phyloP scores from a whole-genome alignment of 2,888 invertebrate genomes.

The Tiliacea aurago region DNA sequence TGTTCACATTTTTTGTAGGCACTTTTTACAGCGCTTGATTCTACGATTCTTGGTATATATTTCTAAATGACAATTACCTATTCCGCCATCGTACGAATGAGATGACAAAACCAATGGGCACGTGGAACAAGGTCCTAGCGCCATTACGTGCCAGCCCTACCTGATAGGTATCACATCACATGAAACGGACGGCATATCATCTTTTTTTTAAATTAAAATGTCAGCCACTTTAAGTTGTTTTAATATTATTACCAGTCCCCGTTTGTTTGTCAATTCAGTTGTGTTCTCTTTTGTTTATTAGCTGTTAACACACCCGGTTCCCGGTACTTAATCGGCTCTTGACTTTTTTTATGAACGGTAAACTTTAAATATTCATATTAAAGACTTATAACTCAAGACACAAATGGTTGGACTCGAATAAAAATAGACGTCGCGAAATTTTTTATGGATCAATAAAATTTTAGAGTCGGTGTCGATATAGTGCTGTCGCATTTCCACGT shows the following conservation, averaged over 20 bases:
- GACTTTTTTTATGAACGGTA: conserved; percentile 64
- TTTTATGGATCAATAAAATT: conserved; percentile 56
- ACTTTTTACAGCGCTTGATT: neutral
- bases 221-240: conserved; percentile 80
- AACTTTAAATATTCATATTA: conserved; percentile 49
- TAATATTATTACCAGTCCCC: conserved; percentile 82
- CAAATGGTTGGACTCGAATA: conserved; percentile 12
- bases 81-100: conserved; percentile 55
- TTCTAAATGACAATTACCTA: conserved; percentile 39
- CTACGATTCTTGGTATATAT: neutral
- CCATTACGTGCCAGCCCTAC: conserved; percentile 69
- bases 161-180: conserved; percentile 70
- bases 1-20: neutral
- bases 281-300: conserved; percentile 79
- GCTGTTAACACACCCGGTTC: conserved; percentile 64
- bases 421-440: conserved; percentile 47
- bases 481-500: conserved; percentile 16
- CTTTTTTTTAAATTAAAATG: conserved; percentile 86
- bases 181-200: conserved; percentile 75
- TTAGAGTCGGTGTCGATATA: conserved; percentile 28
- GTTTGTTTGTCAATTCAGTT: conserved; percentile 78
- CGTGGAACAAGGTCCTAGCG: conserved; percentile 57
- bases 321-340: conserved; percentile 55
- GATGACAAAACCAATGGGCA: conserved; percentile 59
- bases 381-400: conserved; percentile 30